These are phyloP conservation scores for Mylabris phalerata DNA, from an alignment of 1,140 invertebrate species.

Conservation along the genomic window DNA sequence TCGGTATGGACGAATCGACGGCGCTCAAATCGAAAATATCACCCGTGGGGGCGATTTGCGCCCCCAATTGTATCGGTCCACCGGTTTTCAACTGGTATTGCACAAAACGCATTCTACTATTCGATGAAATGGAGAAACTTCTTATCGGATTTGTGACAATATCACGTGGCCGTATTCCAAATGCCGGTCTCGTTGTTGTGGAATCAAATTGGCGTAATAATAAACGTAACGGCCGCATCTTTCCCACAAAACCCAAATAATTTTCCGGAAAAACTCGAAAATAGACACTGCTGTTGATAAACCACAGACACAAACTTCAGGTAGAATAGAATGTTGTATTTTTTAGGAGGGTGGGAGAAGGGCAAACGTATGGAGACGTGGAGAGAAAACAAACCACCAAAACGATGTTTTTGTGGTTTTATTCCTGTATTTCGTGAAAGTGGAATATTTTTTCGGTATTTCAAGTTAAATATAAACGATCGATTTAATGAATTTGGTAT, in stretches of 20 bases:
- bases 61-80: conserved; percentile 51
- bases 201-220: not conserved
- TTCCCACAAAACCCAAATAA: not conserved
- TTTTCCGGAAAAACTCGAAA: too few species aligned
- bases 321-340: too few species aligned
- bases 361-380: too few species aligned
- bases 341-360: too few species aligned
- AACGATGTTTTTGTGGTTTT: too few species aligned
- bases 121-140: conserved; percentile 26
- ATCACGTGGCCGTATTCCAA: not conserved
- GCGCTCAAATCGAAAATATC: conserved; percentile 54
- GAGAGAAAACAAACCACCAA: too few species aligned
- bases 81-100: conserved; percentile 48
- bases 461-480: too few species aligned
- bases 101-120: conserved; percentile 44
- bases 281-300: too few species aligned
- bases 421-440: too few species aligned
- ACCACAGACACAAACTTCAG: too few species aligned
- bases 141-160: not conserved
- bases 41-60: conserved; percentile 47
- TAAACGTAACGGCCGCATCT: not conserved
- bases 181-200: not conserved
- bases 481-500: too few species aligned
- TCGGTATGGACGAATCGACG: conserved; percentile 52
- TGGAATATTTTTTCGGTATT: too few species aligned